These are phyloP conservation scores for Esox niger DNA, from an alignment of 2,113 vertebrate species.

Conservation along the genomic window DNA sequence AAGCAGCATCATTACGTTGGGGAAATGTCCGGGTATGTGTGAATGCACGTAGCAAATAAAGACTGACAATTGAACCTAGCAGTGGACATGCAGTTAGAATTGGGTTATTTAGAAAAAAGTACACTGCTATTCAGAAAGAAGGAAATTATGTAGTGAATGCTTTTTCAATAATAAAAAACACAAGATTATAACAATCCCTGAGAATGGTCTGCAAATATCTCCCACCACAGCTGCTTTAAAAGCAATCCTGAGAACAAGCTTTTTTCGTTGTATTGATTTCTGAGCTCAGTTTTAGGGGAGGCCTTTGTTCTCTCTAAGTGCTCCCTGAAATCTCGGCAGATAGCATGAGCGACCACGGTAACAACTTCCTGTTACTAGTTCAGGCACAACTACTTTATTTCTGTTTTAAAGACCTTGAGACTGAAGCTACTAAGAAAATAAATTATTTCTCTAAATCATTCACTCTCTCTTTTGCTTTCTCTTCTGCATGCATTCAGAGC, in stretches of 20 bases:
- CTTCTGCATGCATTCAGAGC: slow-evolving; percentile 9
- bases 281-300: background rate
- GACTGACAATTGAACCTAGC: background rate
- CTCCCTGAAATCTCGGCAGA: background rate
- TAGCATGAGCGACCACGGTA: background rate
- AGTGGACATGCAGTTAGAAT: slow-evolving; percentile 6
- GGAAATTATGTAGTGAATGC: slow-evolving; percentile 30
- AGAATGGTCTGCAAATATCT: background rate
- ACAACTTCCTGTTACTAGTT: background rate
- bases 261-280: background rate
- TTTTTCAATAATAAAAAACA: slow-evolving; percentile 28
- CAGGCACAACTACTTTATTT: background rate
- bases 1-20: no score
- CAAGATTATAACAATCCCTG: slow-evolving; percentile 3
- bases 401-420: no score
- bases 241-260: background rate
- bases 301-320: background rate
- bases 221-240: background rate
- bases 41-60: slow-evolving; percentile 15
- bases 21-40: no score
- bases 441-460: background rate
- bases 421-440: background rate
- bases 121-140: background rate
- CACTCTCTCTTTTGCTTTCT: slow-evolving; percentile 7
- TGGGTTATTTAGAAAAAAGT: background rate